Percentiles rank a stretch among this genome's conserved stretches.
Evolutionary conservation across 1,140 invertebrate species (phyloP).

Genomic region (Neotoxoptera formosana): DNA sequence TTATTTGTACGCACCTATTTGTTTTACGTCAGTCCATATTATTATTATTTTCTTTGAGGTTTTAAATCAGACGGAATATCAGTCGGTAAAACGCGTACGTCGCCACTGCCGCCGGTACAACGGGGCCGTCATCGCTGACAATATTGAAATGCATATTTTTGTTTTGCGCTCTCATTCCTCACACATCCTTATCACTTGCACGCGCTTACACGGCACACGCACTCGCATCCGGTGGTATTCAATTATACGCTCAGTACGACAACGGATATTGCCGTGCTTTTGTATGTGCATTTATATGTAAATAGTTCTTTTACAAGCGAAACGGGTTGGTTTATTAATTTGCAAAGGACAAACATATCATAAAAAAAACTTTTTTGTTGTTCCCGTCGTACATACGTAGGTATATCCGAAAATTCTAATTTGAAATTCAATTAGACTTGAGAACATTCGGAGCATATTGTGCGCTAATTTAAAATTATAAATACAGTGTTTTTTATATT

Average conservation of each 20-base stretch:
- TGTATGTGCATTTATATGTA: neutral
- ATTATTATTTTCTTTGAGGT: neutral
- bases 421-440: slow-evolving; percentile 21
- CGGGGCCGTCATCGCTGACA: neutral
- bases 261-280: neutral
- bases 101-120: neutral
- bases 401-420: neutral
- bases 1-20: neutral
- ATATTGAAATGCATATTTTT: neutral
- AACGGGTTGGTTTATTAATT: neutral
- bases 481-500: neutral
- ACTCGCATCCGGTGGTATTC: neutral
- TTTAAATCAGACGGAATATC: neutral
- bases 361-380: neutral
- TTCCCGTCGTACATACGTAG: neutral
- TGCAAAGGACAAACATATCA: neutral
- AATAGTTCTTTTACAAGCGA: slow-evolving; percentile 23
- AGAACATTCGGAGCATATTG: neutral
- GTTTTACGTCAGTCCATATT: neutral
- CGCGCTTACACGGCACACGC: neutral
- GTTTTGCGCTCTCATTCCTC: neutral
- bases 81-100: neutral
- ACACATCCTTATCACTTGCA: neutral
- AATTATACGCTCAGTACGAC: neutral
- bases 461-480: neutral